Conservation (phyloP, 2,888 invertebrate species). For the Dicyrtoma fusca region DNA sequence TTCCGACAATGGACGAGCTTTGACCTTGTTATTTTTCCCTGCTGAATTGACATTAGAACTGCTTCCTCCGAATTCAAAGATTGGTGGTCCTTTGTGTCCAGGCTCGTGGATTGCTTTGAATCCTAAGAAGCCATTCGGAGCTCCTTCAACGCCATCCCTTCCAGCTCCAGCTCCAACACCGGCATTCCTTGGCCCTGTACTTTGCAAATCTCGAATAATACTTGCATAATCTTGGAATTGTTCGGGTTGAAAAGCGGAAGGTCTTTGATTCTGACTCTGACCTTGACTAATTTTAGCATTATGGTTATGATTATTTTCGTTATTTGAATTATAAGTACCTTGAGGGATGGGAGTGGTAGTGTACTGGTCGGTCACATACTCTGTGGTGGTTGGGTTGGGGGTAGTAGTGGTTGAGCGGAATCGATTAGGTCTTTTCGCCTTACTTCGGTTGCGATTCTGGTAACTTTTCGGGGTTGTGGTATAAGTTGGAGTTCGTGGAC, state of each 20-base stretch:
- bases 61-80: constrained; percentile 26
- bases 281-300: neutral
- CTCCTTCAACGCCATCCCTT: constrained; percentile 21
- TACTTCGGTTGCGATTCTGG: constrained; percentile 8
- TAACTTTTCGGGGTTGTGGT: constrained; percentile 8
- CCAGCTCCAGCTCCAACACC: neutral
- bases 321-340: neutral
- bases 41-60: too few relatives aligned
- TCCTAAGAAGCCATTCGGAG: constrained; percentile 24
- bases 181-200: constrained; percentile 12
- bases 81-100: constrained; percentile 32
- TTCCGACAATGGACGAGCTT: neutral
- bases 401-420: constrained; percentile 28
- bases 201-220: constrained; percentile 27
- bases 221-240: constrained; percentile 34
- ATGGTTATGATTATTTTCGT: neutral
- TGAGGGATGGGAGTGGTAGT: neutral
- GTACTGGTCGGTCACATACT: neutral
- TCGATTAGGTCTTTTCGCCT: constrained; percentile 23
- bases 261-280: neutral
- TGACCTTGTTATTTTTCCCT: too few relatives aligned
- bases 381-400: neutral
- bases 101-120: constrained; percentile 20
- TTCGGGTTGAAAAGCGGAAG: constrained; percentile 25
- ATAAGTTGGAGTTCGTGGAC: neutral